phyloP scores from a whole-genome alignment of 2,888 invertebrate species.

The Drosophila nr. perissopoda region DNA sequence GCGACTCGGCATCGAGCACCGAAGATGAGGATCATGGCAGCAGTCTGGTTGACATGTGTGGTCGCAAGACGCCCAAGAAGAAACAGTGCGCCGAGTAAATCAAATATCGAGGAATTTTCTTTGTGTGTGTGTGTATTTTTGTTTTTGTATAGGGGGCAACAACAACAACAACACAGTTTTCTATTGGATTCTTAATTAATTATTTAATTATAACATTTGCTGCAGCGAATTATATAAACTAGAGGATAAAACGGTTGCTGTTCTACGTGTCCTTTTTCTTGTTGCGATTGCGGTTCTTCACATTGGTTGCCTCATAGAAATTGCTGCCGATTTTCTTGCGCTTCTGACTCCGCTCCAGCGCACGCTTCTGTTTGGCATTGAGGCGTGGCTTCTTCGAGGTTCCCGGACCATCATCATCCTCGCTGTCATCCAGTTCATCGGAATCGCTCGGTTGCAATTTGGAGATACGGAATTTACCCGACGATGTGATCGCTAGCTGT shows the following conservation, averaged over 20 bases:
- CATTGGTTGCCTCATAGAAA: constrained; percentile 95
- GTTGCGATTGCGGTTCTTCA: constrained; percentile 93
- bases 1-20: constrained; percentile 90
- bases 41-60: constrained; percentile 76
- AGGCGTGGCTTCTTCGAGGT: constrained; percentile 86
- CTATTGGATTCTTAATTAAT: constrained; percentile 55
- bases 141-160: constrained; percentile 7
- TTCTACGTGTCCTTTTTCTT: constrained; percentile 86
- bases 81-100: constrained; percentile 65
- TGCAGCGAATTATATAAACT: constrained; percentile 55
- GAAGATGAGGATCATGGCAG: constrained; percentile 85
- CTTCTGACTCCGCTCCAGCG: constrained; percentile 90
- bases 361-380: constrained; percentile 92
- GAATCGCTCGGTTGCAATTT: constrained; percentile 85
- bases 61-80: constrained; percentile 74
- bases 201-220: constrained; percentile 37
- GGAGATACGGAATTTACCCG: constrained; percentile 87
- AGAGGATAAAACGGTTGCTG: constrained; percentile 40
- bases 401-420: constrained; percentile 60
- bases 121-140: constrained; percentile 18
- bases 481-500: constrained; percentile 85
- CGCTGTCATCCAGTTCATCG: constrained; percentile 65
- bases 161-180: constrained; percentile 24
- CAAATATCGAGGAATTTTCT: neutral
- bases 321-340: constrained; percentile 94